These are phyloP conservation scores for Apodemia zela DNA, from an alignment of 2,888 invertebrate species.

Conservation along the genomic window DNA sequence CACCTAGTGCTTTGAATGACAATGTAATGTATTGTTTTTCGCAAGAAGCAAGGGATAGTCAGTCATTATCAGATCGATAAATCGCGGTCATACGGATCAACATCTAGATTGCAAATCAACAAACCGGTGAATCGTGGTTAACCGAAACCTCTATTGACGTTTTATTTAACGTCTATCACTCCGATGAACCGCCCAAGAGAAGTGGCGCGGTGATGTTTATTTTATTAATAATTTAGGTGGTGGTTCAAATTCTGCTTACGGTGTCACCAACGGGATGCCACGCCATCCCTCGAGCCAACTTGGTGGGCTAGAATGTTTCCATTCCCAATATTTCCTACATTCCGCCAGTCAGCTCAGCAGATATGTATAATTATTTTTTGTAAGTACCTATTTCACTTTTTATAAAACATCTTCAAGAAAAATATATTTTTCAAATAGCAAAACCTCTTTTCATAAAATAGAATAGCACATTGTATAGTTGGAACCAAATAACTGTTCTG, in stretches of 20 bases:
- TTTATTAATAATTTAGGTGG: constrained; percentile 65
- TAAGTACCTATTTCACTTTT: constrained; percentile 45
- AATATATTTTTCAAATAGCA: too few relatives aligned
- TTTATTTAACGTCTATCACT: background rate
- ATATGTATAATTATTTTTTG: constrained; percentile 63
- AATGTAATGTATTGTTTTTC: too few relatives aligned
- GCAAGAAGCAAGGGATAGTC: too few relatives aligned
- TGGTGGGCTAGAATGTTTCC: constrained; percentile 85
- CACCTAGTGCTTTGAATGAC: too few relatives aligned
- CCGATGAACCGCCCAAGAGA: background rate
- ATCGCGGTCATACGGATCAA: too few relatives aligned
- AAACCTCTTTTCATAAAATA: too few relatives aligned
- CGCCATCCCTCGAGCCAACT: constrained; percentile 83
- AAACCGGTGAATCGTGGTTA: too few relatives aligned
- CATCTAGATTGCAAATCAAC: too few relatives aligned
- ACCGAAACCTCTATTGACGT: too few relatives aligned
- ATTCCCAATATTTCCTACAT: constrained; percentile 86
- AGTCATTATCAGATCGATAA: too few relatives aligned
- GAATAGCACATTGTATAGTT: too few relatives aligned
- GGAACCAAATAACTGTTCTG: too few relatives aligned
- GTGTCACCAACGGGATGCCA: constrained; percentile 81
- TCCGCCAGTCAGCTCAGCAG: constrained; percentile 72
- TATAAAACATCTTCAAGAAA: background rate
- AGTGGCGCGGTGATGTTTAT: background rate
- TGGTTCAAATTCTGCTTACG: constrained; percentile 84